These are phyloP conservation scores for Andrena chrysosceles DNA, from an alignment of 2,888 invertebrate genomes.

Conservation along the genomic window DNA sequence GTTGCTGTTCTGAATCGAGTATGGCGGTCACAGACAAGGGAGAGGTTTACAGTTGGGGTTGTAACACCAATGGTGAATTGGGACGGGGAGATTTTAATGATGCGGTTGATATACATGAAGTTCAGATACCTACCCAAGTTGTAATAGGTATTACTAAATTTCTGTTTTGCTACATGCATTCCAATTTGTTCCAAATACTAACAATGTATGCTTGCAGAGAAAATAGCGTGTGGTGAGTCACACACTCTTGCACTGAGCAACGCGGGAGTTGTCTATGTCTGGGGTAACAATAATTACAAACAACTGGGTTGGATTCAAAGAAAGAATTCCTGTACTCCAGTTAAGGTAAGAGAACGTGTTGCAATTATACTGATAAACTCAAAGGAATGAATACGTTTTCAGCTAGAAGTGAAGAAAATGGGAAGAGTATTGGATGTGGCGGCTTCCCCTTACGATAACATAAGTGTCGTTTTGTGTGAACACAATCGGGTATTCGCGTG, in stretches of 20 bases:
- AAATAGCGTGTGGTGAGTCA: conserved; percentile 87
- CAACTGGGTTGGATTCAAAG: conserved; percentile 87
- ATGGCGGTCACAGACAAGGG: conserved; percentile 87
- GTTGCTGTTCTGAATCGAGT: conserved; percentile 87
- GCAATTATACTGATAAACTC: not conserved
- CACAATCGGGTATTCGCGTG: conserved; percentile 87
- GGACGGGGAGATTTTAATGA: conserved; percentile 87
- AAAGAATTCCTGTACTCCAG: conserved; percentile 86
- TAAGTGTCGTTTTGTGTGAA: conserved; percentile 87
- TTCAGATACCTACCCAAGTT: conserved; percentile 84
- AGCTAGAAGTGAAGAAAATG: conserved; percentile 76
- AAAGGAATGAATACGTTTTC: not conserved
- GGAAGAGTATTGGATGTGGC: conserved; percentile 87
- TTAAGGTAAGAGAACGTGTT: conserved; percentile 84
- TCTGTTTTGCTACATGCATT: not conserved
- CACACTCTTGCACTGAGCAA: conserved; percentile 88
- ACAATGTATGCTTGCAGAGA: conserved; percentile 71
- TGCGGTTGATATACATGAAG: conserved; percentile 86
- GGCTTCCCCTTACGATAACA: conserved; percentile 87
- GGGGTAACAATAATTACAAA: conserved; percentile 88
- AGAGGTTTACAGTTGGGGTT: conserved; percentile 88
- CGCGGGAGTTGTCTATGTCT: conserved; percentile 87
- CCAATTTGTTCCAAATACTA: not conserved
- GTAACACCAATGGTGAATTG: conserved; percentile 87
- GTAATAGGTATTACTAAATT: conserved; percentile 79